A percentile compares a stretch with the other conserved stretches of the same genome.
These are phyloP conservation scores for Pardalotus punctatus DNA, from an alignment of 2,113 vertebrate genomes.

Conservation along the genomic window DNA sequence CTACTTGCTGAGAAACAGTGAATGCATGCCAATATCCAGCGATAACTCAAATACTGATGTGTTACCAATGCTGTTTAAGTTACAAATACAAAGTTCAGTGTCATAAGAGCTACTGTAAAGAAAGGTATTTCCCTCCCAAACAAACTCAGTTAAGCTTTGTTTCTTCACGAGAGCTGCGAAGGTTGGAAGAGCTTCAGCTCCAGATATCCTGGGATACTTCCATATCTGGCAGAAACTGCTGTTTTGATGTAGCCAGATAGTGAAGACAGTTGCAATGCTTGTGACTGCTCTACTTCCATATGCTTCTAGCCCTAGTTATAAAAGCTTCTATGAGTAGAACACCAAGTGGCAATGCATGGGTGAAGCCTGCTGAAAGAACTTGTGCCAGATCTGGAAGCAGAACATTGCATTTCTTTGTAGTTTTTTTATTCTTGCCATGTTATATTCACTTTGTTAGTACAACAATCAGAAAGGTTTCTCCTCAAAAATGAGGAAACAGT, in stretches of 20 bases:
- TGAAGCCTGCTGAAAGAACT: not conserved
- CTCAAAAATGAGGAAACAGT: not conserved
- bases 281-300: not conserved
- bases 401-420: not conserved
- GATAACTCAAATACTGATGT: not conserved
- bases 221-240: not conserved
- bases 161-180: not conserved
- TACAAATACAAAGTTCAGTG: not conserved
- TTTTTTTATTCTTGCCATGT: not conserved
- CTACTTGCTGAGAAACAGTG: not conserved
- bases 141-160: not conserved
- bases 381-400: not conserved
- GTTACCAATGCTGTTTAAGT: not conserved
- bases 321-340: not conserved
- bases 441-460: not conserved
- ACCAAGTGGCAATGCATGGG: not conserved
- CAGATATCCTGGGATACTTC: not conserved
- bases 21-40: not conserved
- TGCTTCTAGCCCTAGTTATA: not conserved
- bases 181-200: not conserved
- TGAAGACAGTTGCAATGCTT: not conserved
- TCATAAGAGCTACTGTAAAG: not conserved
- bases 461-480: not conserved
- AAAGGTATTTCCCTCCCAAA: not conserved
- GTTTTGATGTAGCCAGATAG: not conserved